phyloP scores from a whole-genome alignment of 2,797 vertebrate species.

The Danio albolineatus region DNA sequence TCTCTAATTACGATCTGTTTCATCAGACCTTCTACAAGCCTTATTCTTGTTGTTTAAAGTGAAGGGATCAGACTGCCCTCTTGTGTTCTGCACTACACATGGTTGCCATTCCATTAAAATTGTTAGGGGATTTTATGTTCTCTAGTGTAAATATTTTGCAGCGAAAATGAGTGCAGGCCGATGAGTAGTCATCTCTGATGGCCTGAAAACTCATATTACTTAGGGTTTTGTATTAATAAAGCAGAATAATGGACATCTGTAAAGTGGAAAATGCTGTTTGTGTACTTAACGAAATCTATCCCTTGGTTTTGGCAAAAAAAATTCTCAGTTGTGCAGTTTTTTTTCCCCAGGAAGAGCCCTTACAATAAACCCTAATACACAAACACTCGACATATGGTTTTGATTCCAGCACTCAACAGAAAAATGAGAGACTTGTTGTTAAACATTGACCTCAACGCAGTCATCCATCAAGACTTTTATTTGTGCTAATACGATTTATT shows the following conservation, averaged over 20 bases:
- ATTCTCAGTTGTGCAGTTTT: not conserved
- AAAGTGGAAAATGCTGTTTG: conserved; percentile 26
- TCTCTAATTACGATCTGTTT: not conserved
- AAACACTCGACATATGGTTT: conserved; percentile 68
- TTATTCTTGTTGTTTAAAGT: not conserved
- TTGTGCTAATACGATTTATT: conserved; percentile 67
- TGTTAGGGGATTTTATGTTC: not conserved
- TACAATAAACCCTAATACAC: conserved; percentile 36
- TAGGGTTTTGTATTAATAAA: conserved; percentile 22
- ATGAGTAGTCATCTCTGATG: not conserved
- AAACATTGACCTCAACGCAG: conserved; percentile 58
- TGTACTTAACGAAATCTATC: conserved; percentile 40
- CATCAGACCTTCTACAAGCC: not conserved
- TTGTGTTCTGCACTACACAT: conserved; percentile 47
- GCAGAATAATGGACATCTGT: conserved; percentile 16
- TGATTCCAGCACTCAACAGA: conserved; percentile 64
- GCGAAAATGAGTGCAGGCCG: not conserved
- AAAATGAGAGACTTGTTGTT: conserved; percentile 52
- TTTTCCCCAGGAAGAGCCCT: conserved; percentile 17
- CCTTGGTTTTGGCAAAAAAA: not conserved
- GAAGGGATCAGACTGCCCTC: conserved; percentile 56
- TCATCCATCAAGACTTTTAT: conserved; percentile 63
- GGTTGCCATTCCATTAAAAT: not conserved
- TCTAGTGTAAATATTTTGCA: not conserved
- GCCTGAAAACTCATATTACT: not conserved